Evolutionary conservation across 2,888 invertebrate genomes (phyloP).

Genomic region (Gari tellinella): DNA sequence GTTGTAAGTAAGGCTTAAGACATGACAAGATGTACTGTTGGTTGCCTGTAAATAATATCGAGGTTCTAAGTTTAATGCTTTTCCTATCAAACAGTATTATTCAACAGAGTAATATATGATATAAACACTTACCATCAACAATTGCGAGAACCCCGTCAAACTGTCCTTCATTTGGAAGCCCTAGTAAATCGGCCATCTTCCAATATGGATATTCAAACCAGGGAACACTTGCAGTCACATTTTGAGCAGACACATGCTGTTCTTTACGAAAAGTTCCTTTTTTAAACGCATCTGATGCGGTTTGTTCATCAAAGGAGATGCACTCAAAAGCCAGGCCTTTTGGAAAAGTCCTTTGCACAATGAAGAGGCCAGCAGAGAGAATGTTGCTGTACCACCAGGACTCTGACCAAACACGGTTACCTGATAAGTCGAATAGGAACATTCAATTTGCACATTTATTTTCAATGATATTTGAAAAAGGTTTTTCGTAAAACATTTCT

Average conservation of each 20-base stretch:
- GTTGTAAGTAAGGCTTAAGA: too few species aligned
- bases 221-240: too few species aligned
- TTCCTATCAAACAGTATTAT: too few species aligned
- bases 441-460: too few species aligned
- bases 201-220: conserved; percentile 58
- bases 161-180: conserved; percentile 24
- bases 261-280: conserved; percentile 67
- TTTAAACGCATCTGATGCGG: conserved; percentile 61
- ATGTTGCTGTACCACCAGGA: conserved; percentile 93
- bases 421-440: too few species aligned
- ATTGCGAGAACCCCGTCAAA: conserved; percentile 53
- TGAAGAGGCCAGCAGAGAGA: conserved; percentile 89
- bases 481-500: too few species aligned
- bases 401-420: conserved; percentile 94
- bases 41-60: too few species aligned
- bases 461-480: too few species aligned
- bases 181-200: conserved; percentile 46
- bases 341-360: conserved; percentile 88
- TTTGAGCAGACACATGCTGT: conserved; percentile 34
- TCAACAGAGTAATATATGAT: neutral
- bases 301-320: conserved; percentile 73
- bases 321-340: conserved; percentile 85
- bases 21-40: too few species aligned
- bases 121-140: conserved; percentile 47
- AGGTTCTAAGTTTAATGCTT: too few species aligned